Evolutionary conservation across 2,113 vertebrate species (phyloP).

Genomic region (Camelus dromedarius): DNA sequence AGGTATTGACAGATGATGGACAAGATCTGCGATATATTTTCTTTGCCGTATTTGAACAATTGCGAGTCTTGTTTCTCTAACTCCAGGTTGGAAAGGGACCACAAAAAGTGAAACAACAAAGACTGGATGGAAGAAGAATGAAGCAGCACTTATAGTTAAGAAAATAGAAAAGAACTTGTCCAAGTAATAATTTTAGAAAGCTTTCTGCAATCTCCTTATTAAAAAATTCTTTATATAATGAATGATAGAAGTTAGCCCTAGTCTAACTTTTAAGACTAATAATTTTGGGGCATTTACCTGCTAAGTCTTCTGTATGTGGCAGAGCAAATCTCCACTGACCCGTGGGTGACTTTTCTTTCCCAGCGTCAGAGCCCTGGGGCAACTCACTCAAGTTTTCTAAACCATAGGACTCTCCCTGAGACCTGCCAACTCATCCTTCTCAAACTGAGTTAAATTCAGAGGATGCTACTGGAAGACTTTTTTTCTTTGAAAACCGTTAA

Average conservation of each 20-base stretch:
- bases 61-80: background rate
- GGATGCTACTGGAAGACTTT: background rate
- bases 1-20: background rate
- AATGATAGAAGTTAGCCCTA: background rate
- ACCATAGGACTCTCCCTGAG: background rate
- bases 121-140: background rate
- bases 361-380: background rate
- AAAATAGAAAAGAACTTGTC: background rate
- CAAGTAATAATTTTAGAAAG: background rate
- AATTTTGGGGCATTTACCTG: background rate
- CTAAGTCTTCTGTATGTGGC: background rate
- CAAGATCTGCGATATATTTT: background rate
- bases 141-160: background rate
- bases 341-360: background rate
- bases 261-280: background rate
- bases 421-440: background rate
- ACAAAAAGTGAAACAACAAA: background rate
- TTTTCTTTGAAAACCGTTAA: background rate
- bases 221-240: background rate
- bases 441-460: background rate
- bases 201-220: background rate
- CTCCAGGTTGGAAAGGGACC: background rate
- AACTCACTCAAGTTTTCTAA: background rate
- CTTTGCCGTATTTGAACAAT: background rate
- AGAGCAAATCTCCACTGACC: background rate